These are phyloP conservation scores for Hyposoter dolosus DNA, from an alignment of 2,888 invertebrate genomes.

Conservation along the genomic window DNA sequence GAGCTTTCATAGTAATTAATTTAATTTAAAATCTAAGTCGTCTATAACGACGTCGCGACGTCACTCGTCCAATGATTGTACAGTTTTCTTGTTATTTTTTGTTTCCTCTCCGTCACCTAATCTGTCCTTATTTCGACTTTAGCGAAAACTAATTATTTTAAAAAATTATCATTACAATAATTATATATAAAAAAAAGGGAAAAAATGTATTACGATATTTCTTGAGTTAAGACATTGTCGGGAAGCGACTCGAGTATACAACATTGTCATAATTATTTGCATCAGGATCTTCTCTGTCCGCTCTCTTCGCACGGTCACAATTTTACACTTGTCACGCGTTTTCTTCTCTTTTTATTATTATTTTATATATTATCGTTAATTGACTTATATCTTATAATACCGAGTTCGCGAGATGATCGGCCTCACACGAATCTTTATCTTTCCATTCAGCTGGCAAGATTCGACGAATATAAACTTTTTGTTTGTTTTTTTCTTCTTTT, in stretches of 20 bases:
- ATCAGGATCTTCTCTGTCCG: constrained; percentile 43
- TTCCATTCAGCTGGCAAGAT: constrained; percentile 36
- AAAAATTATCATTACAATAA: constrained; percentile 36
- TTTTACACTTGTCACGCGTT: background rate
- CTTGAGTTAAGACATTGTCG: constrained; percentile 65
- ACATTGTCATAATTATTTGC: constrained; percentile 49
- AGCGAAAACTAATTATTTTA: constrained; percentile 14
- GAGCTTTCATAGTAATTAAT: constrained; percentile 56
- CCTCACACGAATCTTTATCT: constrained; percentile 53
- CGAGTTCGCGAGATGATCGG: constrained; percentile 54
- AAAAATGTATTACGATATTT: constrained; percentile 43
- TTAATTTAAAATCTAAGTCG: constrained; percentile 47
- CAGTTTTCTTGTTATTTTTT: constrained; percentile 66
- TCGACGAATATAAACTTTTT: background rate
- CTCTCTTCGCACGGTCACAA: constrained; percentile 31
- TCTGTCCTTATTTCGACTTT: background rate
- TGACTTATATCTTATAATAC: constrained; percentile 72
- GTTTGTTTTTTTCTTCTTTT: constrained; percentile 16
- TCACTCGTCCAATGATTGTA: constrained; percentile 72
- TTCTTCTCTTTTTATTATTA: background rate
- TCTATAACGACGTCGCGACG: constrained; percentile 62
- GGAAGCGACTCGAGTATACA: constrained; percentile 64
- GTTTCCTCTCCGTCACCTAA: background rate
- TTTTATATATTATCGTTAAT: constrained; percentile 69
- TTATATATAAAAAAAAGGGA: constrained; percentile 17